Evolutionary conservation across 2,797 vertebrate species (phyloP).

Genomic region (Falco naumanni): DNA sequence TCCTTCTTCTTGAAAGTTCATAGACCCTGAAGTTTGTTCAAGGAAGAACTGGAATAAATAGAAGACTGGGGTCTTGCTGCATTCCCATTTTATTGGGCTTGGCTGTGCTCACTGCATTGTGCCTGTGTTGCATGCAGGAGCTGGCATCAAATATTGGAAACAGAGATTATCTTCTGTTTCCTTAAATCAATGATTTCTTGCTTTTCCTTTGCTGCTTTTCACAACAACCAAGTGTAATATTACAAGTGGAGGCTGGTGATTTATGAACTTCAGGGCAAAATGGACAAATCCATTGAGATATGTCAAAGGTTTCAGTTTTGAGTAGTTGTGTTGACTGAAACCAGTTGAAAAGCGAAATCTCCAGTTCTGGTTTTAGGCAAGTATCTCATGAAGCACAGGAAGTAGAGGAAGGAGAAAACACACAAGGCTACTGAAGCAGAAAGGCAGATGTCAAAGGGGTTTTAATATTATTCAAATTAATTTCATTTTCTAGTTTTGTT

Average conservation of each 20-base stretch:
- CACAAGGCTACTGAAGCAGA: not conserved
- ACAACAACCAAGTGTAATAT: not conserved
- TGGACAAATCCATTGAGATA: not conserved
- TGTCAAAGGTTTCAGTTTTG: not conserved
- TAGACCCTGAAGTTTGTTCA: not conserved
- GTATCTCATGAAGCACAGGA: not conserved
- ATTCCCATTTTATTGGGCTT: not conserved
- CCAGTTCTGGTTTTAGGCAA: not conserved
- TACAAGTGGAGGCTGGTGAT: not conserved
- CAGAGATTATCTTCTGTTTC: not conserved
- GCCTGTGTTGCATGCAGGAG: not conserved
- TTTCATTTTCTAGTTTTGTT: constrained; percentile 4
- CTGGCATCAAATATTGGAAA: not conserved
- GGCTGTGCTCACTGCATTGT: not conserved
- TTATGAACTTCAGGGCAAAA: not conserved
- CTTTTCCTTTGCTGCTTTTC: not conserved
- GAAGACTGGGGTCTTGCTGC: not conserved
- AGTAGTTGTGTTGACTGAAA: not conserved
- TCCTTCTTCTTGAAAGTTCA: not conserved
- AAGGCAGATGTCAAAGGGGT: not conserved
- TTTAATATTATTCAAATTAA: not conserved
- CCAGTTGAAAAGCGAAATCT: not conserved
- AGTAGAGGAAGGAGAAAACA: not conserved
- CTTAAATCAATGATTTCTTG: not conserved
- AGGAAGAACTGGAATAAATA: not conserved